Base-by-base conservation (phyloP, 23 tunicate species). In the Halocynthia roretzi region DNA sequence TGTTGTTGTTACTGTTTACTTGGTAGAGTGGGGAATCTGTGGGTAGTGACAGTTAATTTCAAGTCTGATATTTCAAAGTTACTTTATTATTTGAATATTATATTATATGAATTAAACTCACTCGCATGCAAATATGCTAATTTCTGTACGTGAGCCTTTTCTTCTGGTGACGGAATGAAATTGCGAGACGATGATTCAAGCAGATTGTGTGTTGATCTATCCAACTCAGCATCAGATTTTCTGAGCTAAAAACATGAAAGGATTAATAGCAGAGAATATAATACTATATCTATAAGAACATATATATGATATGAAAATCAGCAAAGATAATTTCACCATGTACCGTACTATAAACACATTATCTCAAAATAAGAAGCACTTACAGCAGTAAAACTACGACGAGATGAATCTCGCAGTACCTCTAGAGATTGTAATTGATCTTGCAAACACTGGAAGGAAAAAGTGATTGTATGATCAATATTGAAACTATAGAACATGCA, bases 401-500 rank as follows among this genome's bases (percentile, higher is more conserved):
- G 80, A 20, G 83, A 49, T 14, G 80, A 70, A n/a, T 80, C 72
- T 51, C 74, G 62, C 14, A 85, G 23, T 22, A 60, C 62, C 10
- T 85, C 84, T 18, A 85, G 56, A 40, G 67, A 72, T 53, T 80
- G 78, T 17, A 85, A 54, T 56, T 85, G 90, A 10, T 85, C 80
- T 40, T 85, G 90, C 49, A 85, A 56, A 52, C 40, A 12, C 90
- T 85, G 74, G 44, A 76, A 83, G 44, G 52, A 0, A 66, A 17
- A 52, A 10, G 18, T 53, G 56, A 75, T 48, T n/a, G 63, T 58
- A 14, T 58, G 17, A 58, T 14, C 44, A 71, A 40, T 49, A 50
- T 71, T 48, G n/a, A 2, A 71, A 6, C 23, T 18, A 67, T 19
- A 67, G 5, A 67, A 19, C 23, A 14, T 19, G 23, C 21, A 19